These are phyloP conservation scores for Plagiodera versicolora DNA, from an alignment of 2,888 invertebrate genomes.

Conservation along the genomic window DNA sequence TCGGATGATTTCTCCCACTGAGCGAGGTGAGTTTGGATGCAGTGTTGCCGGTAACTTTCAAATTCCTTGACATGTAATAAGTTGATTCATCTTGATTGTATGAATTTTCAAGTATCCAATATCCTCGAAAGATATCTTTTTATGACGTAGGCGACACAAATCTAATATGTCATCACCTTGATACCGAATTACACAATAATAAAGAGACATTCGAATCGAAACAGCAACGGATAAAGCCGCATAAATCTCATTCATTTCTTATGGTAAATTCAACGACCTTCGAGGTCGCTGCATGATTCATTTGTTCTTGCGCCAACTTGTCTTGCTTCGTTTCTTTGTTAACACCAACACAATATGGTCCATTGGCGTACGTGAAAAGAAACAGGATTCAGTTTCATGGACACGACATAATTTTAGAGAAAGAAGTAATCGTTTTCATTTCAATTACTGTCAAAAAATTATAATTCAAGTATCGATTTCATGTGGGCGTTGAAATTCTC, in stretches of 20 bases:
- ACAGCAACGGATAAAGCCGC: constrained; percentile 9
- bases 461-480: too few species aligned
- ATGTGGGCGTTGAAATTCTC: too few species aligned
- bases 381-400: background rate
- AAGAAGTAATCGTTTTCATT: constrained; percentile 23
- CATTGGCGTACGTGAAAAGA: constrained; percentile 15
- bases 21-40: too few species aligned
- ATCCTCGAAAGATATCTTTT: too few species aligned
- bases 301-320: constrained; percentile 28
- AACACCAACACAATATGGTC: constrained; percentile 28
- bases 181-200: constrained; percentile 19
- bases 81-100: too few species aligned
- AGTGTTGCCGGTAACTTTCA: too few species aligned
- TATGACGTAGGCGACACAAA: constrained; percentile 14
- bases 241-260: constrained; percentile 7
- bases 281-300: constrained; percentile 28
- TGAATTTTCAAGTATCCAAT: too few species aligned
- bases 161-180: constrained; percentile 20
- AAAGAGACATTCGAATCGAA: constrained; percentile 10
- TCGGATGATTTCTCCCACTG: too few species aligned
- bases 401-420: background rate
- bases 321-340: constrained; percentile 27
- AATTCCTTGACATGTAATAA: too few species aligned
- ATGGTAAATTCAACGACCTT: constrained; percentile 25
- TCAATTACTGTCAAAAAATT: too few species aligned